Base-by-base conservation (phyloP, 1,140 invertebrate genomes). In the Gonatopus flavifemur region DNA sequence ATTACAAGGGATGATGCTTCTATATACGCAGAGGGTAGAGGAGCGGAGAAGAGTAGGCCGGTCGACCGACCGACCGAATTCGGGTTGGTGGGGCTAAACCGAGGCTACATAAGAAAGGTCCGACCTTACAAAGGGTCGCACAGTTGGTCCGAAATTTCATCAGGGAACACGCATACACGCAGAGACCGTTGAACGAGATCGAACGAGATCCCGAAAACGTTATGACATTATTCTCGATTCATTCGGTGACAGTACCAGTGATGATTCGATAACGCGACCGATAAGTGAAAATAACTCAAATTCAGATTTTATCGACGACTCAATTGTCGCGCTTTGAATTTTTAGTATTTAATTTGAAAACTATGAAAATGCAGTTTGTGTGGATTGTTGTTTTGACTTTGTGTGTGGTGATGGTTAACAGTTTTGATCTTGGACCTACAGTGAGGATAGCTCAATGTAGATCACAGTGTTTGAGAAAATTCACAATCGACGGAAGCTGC, bases 1-100 rank as follows among this genome's bases (percentile, higher is more conserved):
- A 77, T 76, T 72, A 74, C 67, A 67, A 77, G 74, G 71, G 73
- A 74, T 75, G 73, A 60, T 75, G 42, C 50, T 45, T 30, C 16
- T 33, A 24, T 30, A 49, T 44, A 9, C 41, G 13, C 21, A 15
- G 9, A 16, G 49, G 39, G 24, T 25, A 25, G 37, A 21, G 6
- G 37, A 31, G 22, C n/a, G n/a, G n/a, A n/a, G 15, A n/a, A 20
- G 18, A 21, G 5, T 3, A 12, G 21, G 43, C 43, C 55, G 59
- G 67, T 55, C 56, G 56, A 47, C 53, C 21, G 13, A 41, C 30
- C 25, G 25, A 33, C 48, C 16, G 37, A 64, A 64, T 52, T 55
- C 20, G 36, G 28, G 42, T 52, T 52, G 70, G 62, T 59, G 72
- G 44, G 64, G 69, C 65, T 62, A 43, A 52, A 46, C 58, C 59